Conservation (phyloP, 1,140 invertebrate genomes). For the Hycleus phaleratus region DNA sequence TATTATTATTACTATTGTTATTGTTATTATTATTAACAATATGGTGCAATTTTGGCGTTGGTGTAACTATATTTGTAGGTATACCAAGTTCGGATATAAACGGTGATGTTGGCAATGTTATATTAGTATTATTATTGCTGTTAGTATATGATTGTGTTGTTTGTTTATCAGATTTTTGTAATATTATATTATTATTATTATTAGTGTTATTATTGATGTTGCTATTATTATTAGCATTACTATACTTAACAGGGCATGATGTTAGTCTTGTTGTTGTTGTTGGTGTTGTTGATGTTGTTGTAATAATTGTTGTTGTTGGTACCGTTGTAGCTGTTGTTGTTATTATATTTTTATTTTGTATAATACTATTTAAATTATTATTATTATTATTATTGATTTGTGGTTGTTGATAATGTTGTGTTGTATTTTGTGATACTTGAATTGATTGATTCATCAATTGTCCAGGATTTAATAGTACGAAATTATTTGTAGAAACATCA, state of each 20-base stretch:
- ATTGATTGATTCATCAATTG: slow-evolving; percentile 33
- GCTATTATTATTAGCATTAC: too few relatives aligned
- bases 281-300: background rate
- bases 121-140: slow-evolving; percentile 38
- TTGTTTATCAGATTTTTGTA: slow-evolving; percentile 9
- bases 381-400: background rate
- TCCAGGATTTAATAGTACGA: slow-evolving; percentile 57
- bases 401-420: slow-evolving; percentile 40
- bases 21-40: too few relatives aligned
- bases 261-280: background rate
- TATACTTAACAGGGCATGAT: slow-evolving; percentile 9
- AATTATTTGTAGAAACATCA: slow-evolving; percentile 56
- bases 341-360: background rate
- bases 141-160: slow-evolving; percentile 9
- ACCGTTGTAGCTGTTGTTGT: background rate
- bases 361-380: background rate
- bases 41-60: slow-evolving; percentile 46
- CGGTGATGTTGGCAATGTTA: slow-evolving; percentile 51
- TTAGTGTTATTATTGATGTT: too few relatives aligned
- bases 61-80: slow-evolving; percentile 60
- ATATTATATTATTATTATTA: slow-evolving; percentile 7
- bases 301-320: background rate
- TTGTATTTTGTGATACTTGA: slow-evolving; percentile 24
- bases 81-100: slow-evolving; percentile 50
- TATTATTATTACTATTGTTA: too few relatives aligned